These are phyloP conservation scores for Corydoras maculifer DNA, from an alignment of 2,113 vertebrate species.

Conservation along the genomic window DNA sequence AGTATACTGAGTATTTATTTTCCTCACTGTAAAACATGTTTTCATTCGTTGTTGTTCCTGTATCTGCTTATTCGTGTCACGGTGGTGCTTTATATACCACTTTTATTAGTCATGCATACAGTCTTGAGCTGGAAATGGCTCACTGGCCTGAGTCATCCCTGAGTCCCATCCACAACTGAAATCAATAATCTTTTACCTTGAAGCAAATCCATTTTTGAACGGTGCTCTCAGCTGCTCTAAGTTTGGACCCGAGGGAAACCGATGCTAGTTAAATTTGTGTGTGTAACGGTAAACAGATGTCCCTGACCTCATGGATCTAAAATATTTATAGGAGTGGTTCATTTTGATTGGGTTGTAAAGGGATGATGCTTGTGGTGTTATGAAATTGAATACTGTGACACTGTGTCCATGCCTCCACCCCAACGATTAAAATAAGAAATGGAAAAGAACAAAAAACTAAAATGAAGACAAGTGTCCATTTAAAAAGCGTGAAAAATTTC, in stretches of 20 bases:
- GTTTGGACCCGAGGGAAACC: constrained; percentile 10
- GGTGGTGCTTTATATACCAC: too few relatives aligned
- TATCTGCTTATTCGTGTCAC: too few relatives aligned
- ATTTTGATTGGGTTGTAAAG: neutral
- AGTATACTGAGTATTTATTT: too few relatives aligned
- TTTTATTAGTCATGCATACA: neutral
- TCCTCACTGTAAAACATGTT: too few relatives aligned
- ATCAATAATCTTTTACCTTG: constrained; percentile 38
- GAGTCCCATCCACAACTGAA: constrained; percentile 8
- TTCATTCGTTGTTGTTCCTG: too few relatives aligned
- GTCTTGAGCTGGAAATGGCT: constrained; percentile 14
- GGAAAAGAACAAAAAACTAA: too few relatives aligned
- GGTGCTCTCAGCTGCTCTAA: constrained; percentile 4
- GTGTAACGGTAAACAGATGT: constrained; percentile 7
- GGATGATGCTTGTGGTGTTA: neutral
- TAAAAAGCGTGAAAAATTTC: too few relatives aligned
- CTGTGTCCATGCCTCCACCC: too few relatives aligned
- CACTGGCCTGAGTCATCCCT: constrained; percentile 9
- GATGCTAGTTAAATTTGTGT: neutral
- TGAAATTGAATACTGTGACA: neutral
- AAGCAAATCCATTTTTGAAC: constrained; percentile 18
- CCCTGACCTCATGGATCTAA: neutral
- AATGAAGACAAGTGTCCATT: too few relatives aligned
- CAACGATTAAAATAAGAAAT: too few relatives aligned
- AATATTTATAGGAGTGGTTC: constrained; percentile 9